A percentile compares a stretch with the other conserved stretches of the same genome.
Evolutionary conservation across 2,888 invertebrate genomes (phyloP).

Genomic region (Ctena decussata): DNA sequence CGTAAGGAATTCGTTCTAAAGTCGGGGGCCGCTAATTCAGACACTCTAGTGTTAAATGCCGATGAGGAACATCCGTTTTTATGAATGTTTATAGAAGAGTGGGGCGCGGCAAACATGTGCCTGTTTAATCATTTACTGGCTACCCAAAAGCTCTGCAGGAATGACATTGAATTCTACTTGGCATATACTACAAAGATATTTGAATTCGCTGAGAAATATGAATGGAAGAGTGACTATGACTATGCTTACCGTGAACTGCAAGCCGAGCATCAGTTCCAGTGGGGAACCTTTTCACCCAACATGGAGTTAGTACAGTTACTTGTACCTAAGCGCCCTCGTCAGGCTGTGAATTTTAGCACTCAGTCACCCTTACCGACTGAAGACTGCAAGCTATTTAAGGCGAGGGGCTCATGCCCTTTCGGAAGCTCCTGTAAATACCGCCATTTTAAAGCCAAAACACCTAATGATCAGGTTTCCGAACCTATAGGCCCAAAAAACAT

Average conservation of each 20-base stretch:
- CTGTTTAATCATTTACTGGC: conserved; percentile 16
- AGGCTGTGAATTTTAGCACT: not conserved
- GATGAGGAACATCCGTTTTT: no score
- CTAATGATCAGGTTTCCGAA: no score
- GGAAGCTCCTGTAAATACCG: not conserved
- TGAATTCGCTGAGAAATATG: conserved; percentile 40
- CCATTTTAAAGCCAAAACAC: no score
- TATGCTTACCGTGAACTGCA: conserved; percentile 24
- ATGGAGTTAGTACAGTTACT: conserved; percentile 44
- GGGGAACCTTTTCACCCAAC: conserved; percentile 38
- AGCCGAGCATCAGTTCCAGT: conserved; percentile 35
- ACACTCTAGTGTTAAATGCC: no score
- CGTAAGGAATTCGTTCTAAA: conserved; percentile 27
- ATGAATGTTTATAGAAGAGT: no score
- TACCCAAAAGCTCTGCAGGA: not conserved
- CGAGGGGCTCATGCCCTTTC: not conserved
- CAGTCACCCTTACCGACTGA: conserved; percentile 2
- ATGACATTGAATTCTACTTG: conserved; percentile 33
- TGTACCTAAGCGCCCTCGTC: conserved; percentile 12
- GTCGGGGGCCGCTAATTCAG: not conserved
- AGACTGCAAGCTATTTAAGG: conserved; percentile 13
- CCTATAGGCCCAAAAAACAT: no score
- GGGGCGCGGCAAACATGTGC: conserved; percentile 36
- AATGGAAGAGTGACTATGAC: conserved; percentile 35
- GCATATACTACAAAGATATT: conserved; percentile 39